Conservation (phyloP, 2,888 invertebrate species). For the Synanthedon formicaeformis region DNA sequence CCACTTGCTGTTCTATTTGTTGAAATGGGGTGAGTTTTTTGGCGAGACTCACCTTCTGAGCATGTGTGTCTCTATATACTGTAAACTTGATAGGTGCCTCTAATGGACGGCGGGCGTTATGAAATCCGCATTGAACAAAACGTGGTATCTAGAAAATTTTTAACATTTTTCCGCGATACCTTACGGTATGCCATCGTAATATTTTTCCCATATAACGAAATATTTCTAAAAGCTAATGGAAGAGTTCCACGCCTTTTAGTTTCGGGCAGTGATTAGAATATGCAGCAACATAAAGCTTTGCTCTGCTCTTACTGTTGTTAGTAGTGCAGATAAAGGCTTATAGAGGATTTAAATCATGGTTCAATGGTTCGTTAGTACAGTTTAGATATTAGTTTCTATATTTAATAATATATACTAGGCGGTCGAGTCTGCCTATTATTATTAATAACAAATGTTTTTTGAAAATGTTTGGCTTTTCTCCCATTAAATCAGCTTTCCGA, state of each 20-base stretch:
- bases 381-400: no score
- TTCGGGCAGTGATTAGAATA: no score
- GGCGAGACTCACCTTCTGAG: slow-evolving; percentile 18
- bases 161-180: not conserved
- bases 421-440: no score
- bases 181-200: not conserved
- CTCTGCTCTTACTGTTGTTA: no score
- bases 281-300: no score
- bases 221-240: not conserved
- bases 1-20: slow-evolving; percentile 31
- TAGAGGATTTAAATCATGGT: no score
- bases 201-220: not conserved
- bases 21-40: slow-evolving; percentile 18
- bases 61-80: slow-evolving; percentile 8
- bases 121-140: slow-evolving; percentile 1
- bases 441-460: no score
- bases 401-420: no score
- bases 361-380: no score
- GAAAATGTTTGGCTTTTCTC: no score
- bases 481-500: no score
- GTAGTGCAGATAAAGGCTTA: no score
- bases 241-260: not conserved
- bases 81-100: slow-evolving; percentile 1
- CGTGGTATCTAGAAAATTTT: not conserved
- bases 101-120: slow-evolving; percentile 27